phyloP scores from a whole-genome alignment of 2,888 invertebrate species.

The Colostygia pectinataria region DNA sequence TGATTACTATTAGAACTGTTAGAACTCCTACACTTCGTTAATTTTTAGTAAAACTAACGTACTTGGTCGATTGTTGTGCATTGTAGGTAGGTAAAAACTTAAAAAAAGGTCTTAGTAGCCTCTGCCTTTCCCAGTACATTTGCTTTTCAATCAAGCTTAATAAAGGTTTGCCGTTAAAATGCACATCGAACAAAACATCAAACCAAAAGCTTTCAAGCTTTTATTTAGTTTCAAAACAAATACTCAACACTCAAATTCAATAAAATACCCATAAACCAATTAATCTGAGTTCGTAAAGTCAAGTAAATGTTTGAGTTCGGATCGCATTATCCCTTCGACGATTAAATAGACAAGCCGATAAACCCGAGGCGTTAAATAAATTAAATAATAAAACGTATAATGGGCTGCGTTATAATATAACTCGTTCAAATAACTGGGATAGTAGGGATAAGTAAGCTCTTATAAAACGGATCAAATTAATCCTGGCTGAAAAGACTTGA shows the following conservation, averaged over 20 bases:
- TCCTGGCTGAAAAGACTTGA: constrained; percentile 75
- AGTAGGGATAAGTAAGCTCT: constrained; percentile 75
- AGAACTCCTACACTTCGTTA: no score
- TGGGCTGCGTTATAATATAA: constrained; percentile 79
- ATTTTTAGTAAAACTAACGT: no score
- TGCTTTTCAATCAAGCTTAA: no score
- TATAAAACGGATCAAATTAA: constrained; percentile 80
- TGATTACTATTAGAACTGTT: no score
- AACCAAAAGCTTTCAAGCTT: constrained; percentile 11
- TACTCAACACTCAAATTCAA: constrained; percentile 40
- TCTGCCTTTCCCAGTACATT: no score
- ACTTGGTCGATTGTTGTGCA: no score
- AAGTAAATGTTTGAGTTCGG: constrained; percentile 70
- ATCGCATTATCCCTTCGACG: constrained; percentile 73
- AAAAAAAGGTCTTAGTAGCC: no score
- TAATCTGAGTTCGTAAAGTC: constrained; percentile 43
- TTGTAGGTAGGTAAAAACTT: no score
- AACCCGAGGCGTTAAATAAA: constrained; percentile 78
- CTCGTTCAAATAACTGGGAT: constrained; percentile 67
- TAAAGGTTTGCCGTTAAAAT: neutral
- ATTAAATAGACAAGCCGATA: constrained; percentile 80
- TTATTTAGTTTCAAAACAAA: constrained; percentile 22
- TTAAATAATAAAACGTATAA: constrained; percentile 82
- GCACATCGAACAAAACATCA: constrained; percentile 2
- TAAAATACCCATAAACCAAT: constrained; percentile 55